phyloP scores from a whole-genome alignment of 2,888 invertebrate species.

The Tiphia femorata region DNA sequence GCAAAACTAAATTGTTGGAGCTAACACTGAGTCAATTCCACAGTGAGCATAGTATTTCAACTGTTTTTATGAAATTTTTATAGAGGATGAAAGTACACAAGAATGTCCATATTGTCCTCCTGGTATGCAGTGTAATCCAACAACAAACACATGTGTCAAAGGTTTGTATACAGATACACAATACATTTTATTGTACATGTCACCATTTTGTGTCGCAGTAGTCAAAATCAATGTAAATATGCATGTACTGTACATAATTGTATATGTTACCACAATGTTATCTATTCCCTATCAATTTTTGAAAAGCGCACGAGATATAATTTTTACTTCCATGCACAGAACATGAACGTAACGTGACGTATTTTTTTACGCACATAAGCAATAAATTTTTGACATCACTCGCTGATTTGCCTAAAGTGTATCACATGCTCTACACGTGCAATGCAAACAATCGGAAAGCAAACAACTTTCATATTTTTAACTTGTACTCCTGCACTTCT shows the following conservation, averaged over 20 bases:
- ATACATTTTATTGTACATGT: neutral
- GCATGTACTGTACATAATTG: slow-evolving; percentile 61
- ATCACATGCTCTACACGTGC: slow-evolving; percentile 5
- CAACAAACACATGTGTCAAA: slow-evolving; percentile 86
- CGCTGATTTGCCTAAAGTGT: slow-evolving; percentile 2
- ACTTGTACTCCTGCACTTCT: slow-evolving; percentile 38
- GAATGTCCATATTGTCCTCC: slow-evolving; percentile 78
- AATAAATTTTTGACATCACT: slow-evolving; percentile 1
- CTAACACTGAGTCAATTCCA: too few relatives aligned
- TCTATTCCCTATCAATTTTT: too few relatives aligned
- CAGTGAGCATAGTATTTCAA: neutral
- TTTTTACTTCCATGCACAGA: slow-evolving; percentile 22
- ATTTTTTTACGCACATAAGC: slow-evolving; percentile 1
- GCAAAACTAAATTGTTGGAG: too few relatives aligned
- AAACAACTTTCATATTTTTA: slow-evolving; percentile 9
- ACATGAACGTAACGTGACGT: neutral
- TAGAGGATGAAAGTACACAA: slow-evolving; percentile 30
- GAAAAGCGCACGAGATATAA: slow-evolving; percentile 15
- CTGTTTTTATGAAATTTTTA: slow-evolving; percentile 6
- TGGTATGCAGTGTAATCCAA: slow-evolving; percentile 82
- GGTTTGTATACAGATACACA: slow-evolving; percentile 72
- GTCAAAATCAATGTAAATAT: slow-evolving; percentile 56
- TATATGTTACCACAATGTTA: slow-evolving; percentile 13
- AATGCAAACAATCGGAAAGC: slow-evolving; percentile 15
- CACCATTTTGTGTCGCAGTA: slow-evolving; percentile 9